These are phyloP conservation scores for Coccyzus lansbergi DNA, from an alignment of 2,797 vertebrate species.

Conservation along the genomic window DNA sequence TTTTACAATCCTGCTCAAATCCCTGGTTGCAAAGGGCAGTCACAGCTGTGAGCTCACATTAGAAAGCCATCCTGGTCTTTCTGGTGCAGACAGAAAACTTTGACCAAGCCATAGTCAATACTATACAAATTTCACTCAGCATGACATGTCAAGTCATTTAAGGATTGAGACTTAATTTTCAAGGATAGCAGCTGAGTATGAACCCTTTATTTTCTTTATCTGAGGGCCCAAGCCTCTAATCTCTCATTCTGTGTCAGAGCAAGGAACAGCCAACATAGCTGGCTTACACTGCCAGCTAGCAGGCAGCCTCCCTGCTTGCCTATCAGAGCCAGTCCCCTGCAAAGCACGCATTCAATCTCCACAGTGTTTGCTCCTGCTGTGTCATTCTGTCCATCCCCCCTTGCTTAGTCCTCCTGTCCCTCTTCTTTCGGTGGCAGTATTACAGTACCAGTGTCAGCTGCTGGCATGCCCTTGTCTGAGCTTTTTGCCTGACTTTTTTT, in stretches of 20 bases:
- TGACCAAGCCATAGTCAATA: not conserved
- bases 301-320: conserved; percentile 14
- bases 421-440: conserved; percentile 24
- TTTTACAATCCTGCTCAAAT: not conserved
- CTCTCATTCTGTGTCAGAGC: not conserved
- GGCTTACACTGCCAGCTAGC: conserved; percentile 3
- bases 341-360: not conserved
- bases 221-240: not conserved
- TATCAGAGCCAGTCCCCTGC: conserved; percentile 8
- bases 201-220: not conserved
- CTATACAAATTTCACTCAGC: not conserved
- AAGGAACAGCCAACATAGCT: conserved; percentile 19
- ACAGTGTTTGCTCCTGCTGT: conserved; percentile 55
- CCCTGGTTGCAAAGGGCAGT: not conserved
- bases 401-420: not conserved
- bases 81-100: not conserved
- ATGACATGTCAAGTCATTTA: accelerated
- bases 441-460: conserved; percentile 43
- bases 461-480: conserved; percentile 60
- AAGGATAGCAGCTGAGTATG: not conserved
- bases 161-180: not conserved
- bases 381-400: conserved; percentile 61
- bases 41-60: not conserved
- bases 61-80: not conserved
- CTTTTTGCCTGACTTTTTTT: conserved; percentile 42